Base-by-base conservation (phyloP, 1,140 invertebrate genomes). In the Lasaia peninsularis region DNA sequence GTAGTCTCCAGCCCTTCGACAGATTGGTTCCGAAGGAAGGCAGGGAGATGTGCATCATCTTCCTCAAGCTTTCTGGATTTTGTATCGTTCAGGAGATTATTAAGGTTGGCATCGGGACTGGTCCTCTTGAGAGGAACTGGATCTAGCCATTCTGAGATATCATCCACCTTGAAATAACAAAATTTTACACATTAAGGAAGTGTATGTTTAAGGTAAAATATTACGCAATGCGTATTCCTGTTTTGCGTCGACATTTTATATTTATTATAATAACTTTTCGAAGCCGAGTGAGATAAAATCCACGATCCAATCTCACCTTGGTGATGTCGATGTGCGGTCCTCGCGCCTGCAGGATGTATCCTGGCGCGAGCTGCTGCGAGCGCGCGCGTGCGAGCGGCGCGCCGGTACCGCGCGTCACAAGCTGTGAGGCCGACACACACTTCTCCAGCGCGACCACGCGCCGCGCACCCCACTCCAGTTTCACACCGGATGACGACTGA, bases 81-180 rank as follows among this genome's bases (percentile, higher is more conserved):
- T 6, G 37, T 40, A 56, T 69, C 65, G 24, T 69, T 63, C 14
- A 61, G 53, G 1, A 74, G 55, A n/a, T 70, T 60, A 65, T 78
- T 68, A 4, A 78, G 73, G n/a, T 76, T 69, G 0, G 70, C 35
- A 63, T 75, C 78, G 14, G 75, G 79, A 50, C 70, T 71, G 20
- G 71, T 71, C 16, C 78, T 67, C 50, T 80, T 79, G 1, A 86
- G 63, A 0, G 79, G 68, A 5, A 78, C 73, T 0, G 81, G 78
- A n/a, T 89, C 88, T 33, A 90, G 68, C 86, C 86, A 90, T 54
- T 83, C 69, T 1, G 78, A 78, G 16, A 90, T 84, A 60, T 90
- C 86, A 40, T 89, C 85, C 49, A 89, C 88, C 78, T 28, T n/a
- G n/a, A n/a, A n/a, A n/a, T n/a, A n/a, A n/a, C n/a, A n/a, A n/a